phyloP scores from a whole-genome alignment of 1,140 invertebrate species.

The Vanessa atalanta region DNA sequence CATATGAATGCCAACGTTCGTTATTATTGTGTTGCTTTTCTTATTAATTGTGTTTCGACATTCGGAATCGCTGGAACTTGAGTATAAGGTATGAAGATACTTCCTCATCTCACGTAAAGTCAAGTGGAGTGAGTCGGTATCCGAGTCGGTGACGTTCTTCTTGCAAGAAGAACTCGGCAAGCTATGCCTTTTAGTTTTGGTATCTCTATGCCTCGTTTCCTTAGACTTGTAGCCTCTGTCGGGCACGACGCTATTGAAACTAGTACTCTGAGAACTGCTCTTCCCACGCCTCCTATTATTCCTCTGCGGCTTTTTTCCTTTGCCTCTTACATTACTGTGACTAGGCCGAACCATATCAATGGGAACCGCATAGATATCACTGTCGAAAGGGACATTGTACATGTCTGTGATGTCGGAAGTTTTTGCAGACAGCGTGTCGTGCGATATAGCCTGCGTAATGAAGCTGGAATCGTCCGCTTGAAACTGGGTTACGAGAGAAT shows the following conservation, averaged over 20 bases:
- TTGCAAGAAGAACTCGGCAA: conserved; percentile 82
- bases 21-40: conserved; percentile 75
- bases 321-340: conserved; percentile 77
- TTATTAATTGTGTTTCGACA: conserved; percentile 65
- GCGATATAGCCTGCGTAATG: conserved; percentile 92
- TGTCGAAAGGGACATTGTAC: conserved; percentile 92
- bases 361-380: conserved; percentile 92
- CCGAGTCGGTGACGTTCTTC: conserved; percentile 72
- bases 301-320: conserved; percentile 78
- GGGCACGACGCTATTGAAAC: conserved; percentile 54
- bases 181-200: conserved; percentile 74
- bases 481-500: conserved; percentile 87
- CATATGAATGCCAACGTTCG: conserved; percentile 62
- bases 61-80: conserved; percentile 83
- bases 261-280: conserved; percentile 77
- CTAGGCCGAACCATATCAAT: conserved; percentile 87
- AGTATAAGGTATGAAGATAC: conserved; percentile 89
- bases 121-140: conserved; percentile 89
- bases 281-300: conserved; percentile 83
- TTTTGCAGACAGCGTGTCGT: conserved; percentile 85
- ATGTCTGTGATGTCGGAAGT: conserved; percentile 89
- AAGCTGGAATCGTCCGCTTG: conserved; percentile 91
- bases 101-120: conserved; percentile 92
- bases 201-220: conserved; percentile 63
- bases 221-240: conserved; percentile 77